Percentiles rank a stretch among this genome's conserved stretches.
Conservation (phyloP, 1,140 invertebrate species). For the Acyrthosiphon pisum region DNA sequence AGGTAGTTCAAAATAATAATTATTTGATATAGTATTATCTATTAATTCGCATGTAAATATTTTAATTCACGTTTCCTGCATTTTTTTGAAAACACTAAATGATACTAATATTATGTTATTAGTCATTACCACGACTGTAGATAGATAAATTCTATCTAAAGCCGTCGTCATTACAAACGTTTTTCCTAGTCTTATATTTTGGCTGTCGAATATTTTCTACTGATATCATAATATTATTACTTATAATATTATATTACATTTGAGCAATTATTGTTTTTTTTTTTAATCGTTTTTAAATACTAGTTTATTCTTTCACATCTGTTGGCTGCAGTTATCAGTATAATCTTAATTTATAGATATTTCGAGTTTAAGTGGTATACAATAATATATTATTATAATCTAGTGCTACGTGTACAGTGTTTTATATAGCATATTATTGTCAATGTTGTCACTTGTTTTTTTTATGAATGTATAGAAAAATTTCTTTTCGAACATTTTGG, state of each 20-base stretch:
- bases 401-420: not conserved
- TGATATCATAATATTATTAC: not conserved
- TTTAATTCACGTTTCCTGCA: not conserved
- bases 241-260: not conserved
- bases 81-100: not conserved
- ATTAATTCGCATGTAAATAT: not conserved
- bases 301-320: not conserved
- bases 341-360: not conserved
- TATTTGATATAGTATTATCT: not conserved
- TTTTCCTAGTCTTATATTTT: not conserved
- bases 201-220: not conserved
- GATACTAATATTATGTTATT: not conserved
- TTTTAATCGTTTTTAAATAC: constrained; percentile 5
- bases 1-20: not conserved
- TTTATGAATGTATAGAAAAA: not conserved
- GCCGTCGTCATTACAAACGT: not conserved
- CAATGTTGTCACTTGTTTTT: not conserved
- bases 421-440: not conserved
- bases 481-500: not conserved
- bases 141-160: no score
- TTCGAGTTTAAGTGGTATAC: not conserved
- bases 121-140: not conserved
- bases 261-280: not conserved
- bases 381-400: not conserved
- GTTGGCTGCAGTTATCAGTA: not conserved